Percentiles rank a stretch among this genome's conserved stretches.
These are phyloP conservation scores for Ictalurus furcatus DNA, from an alignment of 2,113 vertebrate genomes.

Conservation along the genomic window DNA sequence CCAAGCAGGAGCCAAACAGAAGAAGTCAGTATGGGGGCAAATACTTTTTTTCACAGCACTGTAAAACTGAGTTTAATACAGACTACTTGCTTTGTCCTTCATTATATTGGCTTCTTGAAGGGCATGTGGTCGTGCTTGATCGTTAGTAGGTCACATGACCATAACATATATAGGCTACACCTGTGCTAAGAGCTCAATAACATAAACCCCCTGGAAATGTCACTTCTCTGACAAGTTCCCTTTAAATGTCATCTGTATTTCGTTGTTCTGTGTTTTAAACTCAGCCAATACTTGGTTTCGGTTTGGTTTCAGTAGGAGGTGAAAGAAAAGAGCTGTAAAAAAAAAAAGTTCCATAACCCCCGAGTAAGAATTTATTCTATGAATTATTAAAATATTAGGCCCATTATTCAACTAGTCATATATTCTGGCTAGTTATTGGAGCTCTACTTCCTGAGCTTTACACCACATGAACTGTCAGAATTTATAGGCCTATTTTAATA, in stretches of 20 bases:
- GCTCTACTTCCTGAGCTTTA: neutral
- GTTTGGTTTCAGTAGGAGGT: neutral
- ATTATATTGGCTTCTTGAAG: neutral
- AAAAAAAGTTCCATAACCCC: neutral
- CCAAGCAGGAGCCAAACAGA: no score
- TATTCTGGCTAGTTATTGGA: neutral
- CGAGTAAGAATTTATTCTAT: no score
- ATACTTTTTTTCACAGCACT: no score
- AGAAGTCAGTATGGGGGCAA: no score
- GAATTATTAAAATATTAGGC: no score
- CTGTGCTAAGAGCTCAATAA: neutral
- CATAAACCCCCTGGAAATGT: no score
- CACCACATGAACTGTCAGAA: neutral
- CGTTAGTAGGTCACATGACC: neutral
- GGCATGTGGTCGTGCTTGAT: neutral
- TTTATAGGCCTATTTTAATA: neutral
- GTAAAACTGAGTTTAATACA: neutral
- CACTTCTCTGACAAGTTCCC: no score
- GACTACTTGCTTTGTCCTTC: neutral
- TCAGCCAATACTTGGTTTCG: no score
- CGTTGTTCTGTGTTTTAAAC: no score
- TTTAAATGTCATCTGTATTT: no score
- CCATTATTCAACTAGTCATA: neutral
- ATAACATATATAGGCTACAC: no score
- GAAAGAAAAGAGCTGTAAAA: neutral